Conservation (phyloP, 1,140 invertebrate genomes). For the Condylostylus longicornis region DNA sequence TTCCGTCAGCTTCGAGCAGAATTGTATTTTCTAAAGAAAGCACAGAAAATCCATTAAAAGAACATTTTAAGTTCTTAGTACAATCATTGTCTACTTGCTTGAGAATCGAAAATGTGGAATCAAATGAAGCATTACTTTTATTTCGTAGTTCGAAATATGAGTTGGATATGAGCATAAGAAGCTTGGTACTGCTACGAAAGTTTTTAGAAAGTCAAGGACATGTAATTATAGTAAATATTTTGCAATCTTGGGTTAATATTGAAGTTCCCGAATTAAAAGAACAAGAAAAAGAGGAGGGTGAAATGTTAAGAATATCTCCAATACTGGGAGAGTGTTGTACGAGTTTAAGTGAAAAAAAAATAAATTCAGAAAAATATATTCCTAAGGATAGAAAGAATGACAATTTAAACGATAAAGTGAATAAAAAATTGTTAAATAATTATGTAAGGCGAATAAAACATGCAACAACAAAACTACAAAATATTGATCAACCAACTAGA, state of each 20-base stretch:
- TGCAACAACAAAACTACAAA: neutral
- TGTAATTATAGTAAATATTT: slow-evolving; percentile 49
- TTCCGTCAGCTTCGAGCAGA: slow-evolving; percentile 24
- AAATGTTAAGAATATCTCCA: no score
- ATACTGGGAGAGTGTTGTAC: no score
- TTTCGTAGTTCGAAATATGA: slow-evolving; percentile 43
- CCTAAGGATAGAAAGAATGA: no score
- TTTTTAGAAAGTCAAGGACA: slow-evolving; percentile 50
- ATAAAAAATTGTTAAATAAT: no score
- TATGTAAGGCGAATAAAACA: neutral
- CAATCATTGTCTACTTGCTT: slow-evolving; percentile 22
- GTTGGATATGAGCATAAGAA: slow-evolving; percentile 45
- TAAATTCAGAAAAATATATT: no score
- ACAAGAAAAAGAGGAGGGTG: slow-evolving; percentile 23
- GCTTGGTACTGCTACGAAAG: slow-evolving; percentile 44
- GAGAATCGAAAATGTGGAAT: slow-evolving; percentile 21
- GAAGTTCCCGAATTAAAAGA: slow-evolving; percentile 35
- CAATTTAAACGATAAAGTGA: no score
- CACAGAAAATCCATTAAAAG: slow-evolving; percentile 17
- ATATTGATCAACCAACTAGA: slow-evolving; percentile 1
- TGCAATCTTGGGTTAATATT: slow-evolving; percentile 43
- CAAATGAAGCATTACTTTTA: slow-evolving; percentile 19
- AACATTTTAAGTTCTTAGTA: slow-evolving; percentile 27
- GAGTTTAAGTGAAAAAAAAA: no score
- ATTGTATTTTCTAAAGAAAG: slow-evolving; percentile 34